Evolutionary conservation across 2,888 invertebrate species (phyloP).

Genomic region (Galeruca laticollis): DNA sequence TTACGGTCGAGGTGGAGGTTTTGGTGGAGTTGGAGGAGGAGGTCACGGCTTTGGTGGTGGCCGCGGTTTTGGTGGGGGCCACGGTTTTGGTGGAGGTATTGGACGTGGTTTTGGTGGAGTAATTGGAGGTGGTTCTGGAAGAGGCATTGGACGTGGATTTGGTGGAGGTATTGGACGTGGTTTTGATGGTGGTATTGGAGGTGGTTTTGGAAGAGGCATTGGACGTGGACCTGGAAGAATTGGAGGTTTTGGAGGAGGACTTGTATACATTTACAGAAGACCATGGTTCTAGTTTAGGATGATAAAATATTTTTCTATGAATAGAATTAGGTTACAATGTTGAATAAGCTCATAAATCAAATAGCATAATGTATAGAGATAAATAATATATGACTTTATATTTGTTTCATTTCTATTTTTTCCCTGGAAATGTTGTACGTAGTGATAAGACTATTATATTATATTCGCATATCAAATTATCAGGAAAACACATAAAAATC

Average conservation of each 20-base stretch:
- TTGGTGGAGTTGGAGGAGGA: background rate
- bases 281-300: background rate
- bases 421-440: no score
- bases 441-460: no score
- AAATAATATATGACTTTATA: no score
- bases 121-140: background rate
- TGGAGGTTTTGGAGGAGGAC: background rate
- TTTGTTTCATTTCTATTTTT: no score
- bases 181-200: background rate
- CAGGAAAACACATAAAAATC: no score
- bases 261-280: background rate
- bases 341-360: no score
- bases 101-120: background rate
- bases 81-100: background rate
- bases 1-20: background rate
- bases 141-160: slow-evolving; percentile 1
- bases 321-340: no score
- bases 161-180: slow-evolving; percentile 1
- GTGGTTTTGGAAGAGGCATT: background rate
- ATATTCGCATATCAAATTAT: no score
- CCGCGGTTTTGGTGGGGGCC: background rate
- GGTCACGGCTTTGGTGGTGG: background rate
- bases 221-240: background rate
- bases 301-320: no score
- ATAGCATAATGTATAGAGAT: no score